Evolutionary conservation across 2,888 invertebrate genomes (phyloP).

Genomic region (Apamea sordens): DNA sequence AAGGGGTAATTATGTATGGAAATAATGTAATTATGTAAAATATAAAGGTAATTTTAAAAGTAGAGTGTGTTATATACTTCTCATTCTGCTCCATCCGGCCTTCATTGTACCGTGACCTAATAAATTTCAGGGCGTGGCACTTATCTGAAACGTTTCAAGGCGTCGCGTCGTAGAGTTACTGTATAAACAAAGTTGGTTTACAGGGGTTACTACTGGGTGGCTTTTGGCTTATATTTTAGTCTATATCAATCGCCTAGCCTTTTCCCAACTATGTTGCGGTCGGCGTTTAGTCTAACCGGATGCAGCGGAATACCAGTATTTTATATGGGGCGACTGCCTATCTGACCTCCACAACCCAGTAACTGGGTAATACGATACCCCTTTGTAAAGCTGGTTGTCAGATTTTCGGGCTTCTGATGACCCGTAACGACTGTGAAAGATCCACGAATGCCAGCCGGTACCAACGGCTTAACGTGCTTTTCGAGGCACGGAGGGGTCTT

Average conservation of each 20-base stretch:
- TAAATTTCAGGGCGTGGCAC: slow-evolving; percentile 41
- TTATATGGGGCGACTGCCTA: too few relatives aligned
- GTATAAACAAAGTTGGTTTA: slow-evolving; percentile 6
- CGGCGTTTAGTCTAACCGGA: too few relatives aligned
- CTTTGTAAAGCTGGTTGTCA: background rate
- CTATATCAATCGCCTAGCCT: background rate
- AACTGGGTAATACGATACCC: background rate
- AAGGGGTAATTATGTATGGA: background rate
- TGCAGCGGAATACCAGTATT: too few relatives aligned
- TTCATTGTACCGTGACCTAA: slow-evolving; percentile 21
- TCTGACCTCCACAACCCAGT: background rate
- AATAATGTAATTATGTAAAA: background rate
- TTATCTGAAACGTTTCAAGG: slow-evolving; percentile 40
- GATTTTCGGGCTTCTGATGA: background rate
- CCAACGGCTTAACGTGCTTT: too few relatives aligned
- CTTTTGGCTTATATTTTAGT: background rate
- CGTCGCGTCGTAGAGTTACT: slow-evolving; percentile 2
- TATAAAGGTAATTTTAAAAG: background rate
- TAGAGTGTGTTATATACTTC: background rate
- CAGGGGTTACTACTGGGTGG: background rate
- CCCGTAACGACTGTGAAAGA: background rate
- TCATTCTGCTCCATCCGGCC: background rate
- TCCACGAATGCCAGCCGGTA: background rate
- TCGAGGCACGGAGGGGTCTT: background rate
- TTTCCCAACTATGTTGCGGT: background rate